Evolutionary conservation across 2,113 vertebrate genomes (phyloP).

Genomic region (Pangasianodon hypophthalmus): DNA sequence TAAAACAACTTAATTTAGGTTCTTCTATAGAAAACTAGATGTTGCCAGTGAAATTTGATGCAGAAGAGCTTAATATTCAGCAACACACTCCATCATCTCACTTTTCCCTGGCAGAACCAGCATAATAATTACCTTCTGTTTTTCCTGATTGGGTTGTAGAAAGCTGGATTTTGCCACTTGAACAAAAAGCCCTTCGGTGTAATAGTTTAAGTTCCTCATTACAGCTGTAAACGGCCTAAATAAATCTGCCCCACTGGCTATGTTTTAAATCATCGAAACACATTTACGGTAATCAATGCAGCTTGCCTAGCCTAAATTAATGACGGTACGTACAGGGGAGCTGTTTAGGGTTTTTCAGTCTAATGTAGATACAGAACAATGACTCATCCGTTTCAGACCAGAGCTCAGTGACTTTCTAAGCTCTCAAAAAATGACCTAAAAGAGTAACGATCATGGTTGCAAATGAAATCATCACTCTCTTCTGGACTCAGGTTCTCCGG

Average conservation of each 20-base stretch:
- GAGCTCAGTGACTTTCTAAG: constrained; percentile 47
- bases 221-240: constrained; percentile 42
- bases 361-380: constrained; percentile 26
- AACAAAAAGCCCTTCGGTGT: background rate
- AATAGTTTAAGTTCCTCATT: background rate
- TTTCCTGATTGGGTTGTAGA: background rate
- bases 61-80: background rate
- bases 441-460: background rate
- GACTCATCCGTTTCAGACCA: constrained; percentile 48
- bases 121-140: background rate
- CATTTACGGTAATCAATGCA: constrained; percentile 54
- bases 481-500: background rate
- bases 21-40: background rate
- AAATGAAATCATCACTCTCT: constrained; percentile 28
- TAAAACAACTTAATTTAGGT: background rate
- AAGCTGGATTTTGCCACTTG: constrained; percentile 2
- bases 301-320: constrained; percentile 40
- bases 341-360: background rate
- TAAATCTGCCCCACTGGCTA: constrained; percentile 37
- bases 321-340: background rate
- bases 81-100: background rate
- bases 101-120: background rate
- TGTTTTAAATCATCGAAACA: constrained; percentile 49
- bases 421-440: constrained; percentile 26
- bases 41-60: background rate